Base-by-base conservation (phyloP, 1,140 invertebrate species). In the Physella acuta region DNA sequence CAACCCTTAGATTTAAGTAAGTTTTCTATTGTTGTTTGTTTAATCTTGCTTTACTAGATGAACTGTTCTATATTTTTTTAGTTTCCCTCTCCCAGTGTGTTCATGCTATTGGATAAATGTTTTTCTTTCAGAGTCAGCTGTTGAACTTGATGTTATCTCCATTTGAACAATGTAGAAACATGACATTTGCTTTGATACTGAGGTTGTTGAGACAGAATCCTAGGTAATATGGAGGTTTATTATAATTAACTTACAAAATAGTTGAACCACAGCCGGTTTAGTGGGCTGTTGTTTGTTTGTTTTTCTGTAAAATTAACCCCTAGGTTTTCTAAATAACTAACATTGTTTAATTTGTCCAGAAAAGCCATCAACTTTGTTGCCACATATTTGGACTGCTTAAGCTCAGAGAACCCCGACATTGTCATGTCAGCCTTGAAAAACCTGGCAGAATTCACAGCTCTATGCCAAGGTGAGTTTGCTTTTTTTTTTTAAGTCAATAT, bases 371-470 rank as follows among this genome's bases (percentile, higher is more conserved):
- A 88, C 39, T 90, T 91, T 68, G 84, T 96, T 0, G 88, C 91
- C 49, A 89, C 90, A 0, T 91, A 92, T 76, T 88, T 96, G 39
- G 89, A 91, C 73, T 94, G 92, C 80, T 85, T 97, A 51, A 90
- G 93, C 58, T 91, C 90, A 73, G 86, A 89, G 26, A 90, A 92
- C 75, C 89, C 91, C 0, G 92, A 94, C 73, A 88, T 96, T 39
- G 88, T 93, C 1, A 88, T 89, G 69, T 90, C 90, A 8, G 91
- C 92, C 52, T 85, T 97, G 17, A 93, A 94, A 67, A 90, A 90
- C 82, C 85, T 97, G 39, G 90, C 93, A 0, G 94, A 96, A 75
- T 90, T 95, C 62, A 86, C 91, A 61, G 86, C 93, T 31, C 90
- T 92, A 59, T 89, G 92, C 85, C 92, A 94, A 88, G 89, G 89